A percentile compares a stretch with the other conserved stretches of the same genome.
Conservation (phyloP, 2,113 vertebrate genomes). For the Lagopus muta region DNA sequence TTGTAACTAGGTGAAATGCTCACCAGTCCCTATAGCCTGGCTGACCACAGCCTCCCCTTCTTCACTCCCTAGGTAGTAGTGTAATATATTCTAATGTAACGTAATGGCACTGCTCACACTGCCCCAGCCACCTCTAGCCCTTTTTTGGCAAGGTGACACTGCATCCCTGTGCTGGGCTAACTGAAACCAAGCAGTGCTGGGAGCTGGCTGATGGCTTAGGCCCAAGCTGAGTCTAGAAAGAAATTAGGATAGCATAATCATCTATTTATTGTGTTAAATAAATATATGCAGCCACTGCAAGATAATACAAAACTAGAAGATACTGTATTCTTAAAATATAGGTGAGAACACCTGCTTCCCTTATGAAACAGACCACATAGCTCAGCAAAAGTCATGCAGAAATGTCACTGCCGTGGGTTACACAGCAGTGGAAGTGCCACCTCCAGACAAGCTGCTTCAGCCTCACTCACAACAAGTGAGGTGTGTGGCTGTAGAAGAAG, state of each 20-base stretch:
- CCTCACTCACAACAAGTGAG: neutral
- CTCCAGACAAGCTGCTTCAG: neutral
- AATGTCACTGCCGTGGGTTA: neutral
- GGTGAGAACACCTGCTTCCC: neutral
- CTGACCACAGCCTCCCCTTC: neutral
- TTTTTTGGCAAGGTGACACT: neutral
- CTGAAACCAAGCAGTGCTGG: neutral
- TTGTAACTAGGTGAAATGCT: neutral
- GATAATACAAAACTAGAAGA: neutral
- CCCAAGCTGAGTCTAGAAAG: neutral
- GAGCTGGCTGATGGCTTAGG: neutral
- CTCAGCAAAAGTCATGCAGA: neutral
- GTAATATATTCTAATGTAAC: too few relatives aligned
- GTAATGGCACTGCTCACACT: neutral
- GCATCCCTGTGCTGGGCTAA: neutral
- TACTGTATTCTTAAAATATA: neutral
- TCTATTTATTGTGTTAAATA: neutral
- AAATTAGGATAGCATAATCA: neutral
- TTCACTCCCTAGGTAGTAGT: neutral
- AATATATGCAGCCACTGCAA: neutral
- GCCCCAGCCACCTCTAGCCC: neutral
- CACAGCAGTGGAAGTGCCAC: neutral
- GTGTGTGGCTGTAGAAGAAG: neutral
- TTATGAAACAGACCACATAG: neutral
- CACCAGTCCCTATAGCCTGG: neutral